These are phyloP conservation scores for Lucilia cuprina DNA, from an alignment of 1,140 invertebrate species.

Conservation along the genomic window DNA sequence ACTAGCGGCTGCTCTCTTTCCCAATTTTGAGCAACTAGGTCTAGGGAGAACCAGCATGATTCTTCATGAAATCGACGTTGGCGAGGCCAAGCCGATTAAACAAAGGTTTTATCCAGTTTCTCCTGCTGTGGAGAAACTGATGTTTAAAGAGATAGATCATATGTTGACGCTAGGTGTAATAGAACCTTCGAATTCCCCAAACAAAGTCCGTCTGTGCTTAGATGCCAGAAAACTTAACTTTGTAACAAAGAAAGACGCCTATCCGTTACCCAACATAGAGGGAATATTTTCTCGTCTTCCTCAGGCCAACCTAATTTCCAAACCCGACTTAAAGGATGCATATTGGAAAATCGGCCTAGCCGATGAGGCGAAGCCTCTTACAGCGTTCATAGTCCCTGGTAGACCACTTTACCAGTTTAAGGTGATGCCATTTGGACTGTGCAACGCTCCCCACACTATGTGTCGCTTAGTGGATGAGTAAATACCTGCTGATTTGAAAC, in stretches of 20 bases:
- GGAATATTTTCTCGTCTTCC: constrained; percentile 39
- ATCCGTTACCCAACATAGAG: too few species aligned
- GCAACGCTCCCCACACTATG: constrained; percentile 5
- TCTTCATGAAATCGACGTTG: constrained; percentile 51
- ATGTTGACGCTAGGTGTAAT: constrained; percentile 18
- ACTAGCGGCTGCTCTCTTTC: background rate
- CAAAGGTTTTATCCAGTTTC: constrained; percentile 48
- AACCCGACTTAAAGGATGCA: constrained; percentile 38
- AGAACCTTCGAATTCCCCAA: constrained; percentile 13
- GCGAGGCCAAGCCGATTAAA: constrained; percentile 48
- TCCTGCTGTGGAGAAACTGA: constrained; percentile 31
- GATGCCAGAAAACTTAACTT: background rate
- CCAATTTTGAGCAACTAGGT: constrained; percentile 5
- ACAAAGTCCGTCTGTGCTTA: background rate
- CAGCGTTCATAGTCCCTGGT: constrained; percentile 54
- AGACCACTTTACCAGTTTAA: constrained; percentile 40
- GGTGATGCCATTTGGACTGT: constrained; percentile 19
- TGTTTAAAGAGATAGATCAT: background rate
- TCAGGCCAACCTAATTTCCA: constrained; percentile 40
- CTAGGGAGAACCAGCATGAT: constrained; percentile 41
- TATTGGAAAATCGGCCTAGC: too few species aligned
- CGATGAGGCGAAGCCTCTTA: constrained; percentile 48
- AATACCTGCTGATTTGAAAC: constrained; percentile 34
- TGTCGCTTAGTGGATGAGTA: constrained; percentile 21
- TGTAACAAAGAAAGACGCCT: background rate